These are phyloP conservation scores for Oryzias dopingdopingensis DNA, from an alignment of 2,797 vertebrate genomes.

Conservation along the genomic window DNA sequence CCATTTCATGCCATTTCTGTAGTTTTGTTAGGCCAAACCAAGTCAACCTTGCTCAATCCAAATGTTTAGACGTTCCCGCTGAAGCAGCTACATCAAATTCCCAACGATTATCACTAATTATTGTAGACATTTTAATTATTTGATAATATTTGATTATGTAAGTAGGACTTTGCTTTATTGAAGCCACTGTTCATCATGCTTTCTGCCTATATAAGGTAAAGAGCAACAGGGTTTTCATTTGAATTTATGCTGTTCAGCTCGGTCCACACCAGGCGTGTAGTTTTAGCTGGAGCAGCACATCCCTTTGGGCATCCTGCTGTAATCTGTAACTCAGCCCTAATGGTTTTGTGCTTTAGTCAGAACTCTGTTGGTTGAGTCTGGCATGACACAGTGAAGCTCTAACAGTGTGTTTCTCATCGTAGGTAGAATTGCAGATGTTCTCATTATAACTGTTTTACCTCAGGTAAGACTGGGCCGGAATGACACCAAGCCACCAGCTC, in stretches of 20 bases:
- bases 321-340: conserved; percentile 62
- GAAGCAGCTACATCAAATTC: too few species aligned
- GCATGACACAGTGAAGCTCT: conserved; percentile 15
- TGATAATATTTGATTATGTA: neutral
- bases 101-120: too few species aligned
- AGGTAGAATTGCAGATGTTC: conserved; percentile 29
- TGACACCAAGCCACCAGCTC: conserved; percentile 71
- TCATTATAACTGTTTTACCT: conserved; percentile 43
- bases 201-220: conserved; percentile 6
- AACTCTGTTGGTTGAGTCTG: conserved; percentile 32
- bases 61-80: too few species aligned
- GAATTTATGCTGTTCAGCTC: conserved; percentile 28
- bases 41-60: too few species aligned
- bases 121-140: neutral
- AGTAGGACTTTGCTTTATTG: neutral
- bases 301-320: conserved; percentile 28
- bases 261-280: conserved; percentile 42
- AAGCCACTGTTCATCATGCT: conserved; percentile 1
- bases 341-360: conserved; percentile 60
- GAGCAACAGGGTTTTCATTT: conserved; percentile 25
- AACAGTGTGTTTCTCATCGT: conserved; percentile 34
- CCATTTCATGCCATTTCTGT: too few species aligned
- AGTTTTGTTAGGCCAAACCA: too few species aligned
- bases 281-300: conserved; percentile 27
- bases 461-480: conserved; percentile 76